phyloP scores from a whole-genome alignment of 2,797 vertebrate species.

The Mormyrus proboscirostris region DNA sequence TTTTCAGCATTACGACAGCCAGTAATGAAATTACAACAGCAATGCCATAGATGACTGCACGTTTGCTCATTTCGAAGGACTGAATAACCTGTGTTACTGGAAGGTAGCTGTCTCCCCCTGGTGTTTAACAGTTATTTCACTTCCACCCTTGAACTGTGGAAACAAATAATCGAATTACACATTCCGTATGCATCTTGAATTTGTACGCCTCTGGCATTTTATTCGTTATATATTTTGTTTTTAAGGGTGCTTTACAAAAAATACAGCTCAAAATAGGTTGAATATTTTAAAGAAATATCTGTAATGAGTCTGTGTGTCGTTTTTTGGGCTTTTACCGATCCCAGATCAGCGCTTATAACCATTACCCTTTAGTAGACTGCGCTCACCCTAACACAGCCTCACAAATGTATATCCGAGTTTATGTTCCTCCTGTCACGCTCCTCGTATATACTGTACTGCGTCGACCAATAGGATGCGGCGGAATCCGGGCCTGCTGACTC shows the following conservation, averaged over 20 bases:
- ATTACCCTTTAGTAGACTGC: not conserved
- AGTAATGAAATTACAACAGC: not conserved
- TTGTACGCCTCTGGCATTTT: not conserved
- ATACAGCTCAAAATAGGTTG: not conserved
- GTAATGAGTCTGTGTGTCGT: not conserved
- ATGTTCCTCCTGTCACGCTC: not conserved
- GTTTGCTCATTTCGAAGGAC: not conserved
- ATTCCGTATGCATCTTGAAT: not conserved
- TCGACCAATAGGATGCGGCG: constrained; percentile 23
- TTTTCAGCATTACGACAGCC: not conserved
- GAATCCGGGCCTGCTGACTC: not conserved
- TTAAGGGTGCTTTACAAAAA: not conserved
- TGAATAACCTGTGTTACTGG: not conserved
- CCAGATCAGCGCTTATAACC: not conserved
- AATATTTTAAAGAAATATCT: not conserved
- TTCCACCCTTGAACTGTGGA: not conserved
- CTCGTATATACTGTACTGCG: not conserved
- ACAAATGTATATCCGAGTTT: constrained; percentile 4
- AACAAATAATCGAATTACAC: not conserved
- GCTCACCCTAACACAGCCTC: not conserved
- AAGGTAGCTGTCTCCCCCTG: constrained; percentile 18
- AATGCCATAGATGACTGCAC: not conserved
- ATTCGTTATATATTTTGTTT: not conserved
- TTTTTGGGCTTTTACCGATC: not conserved
- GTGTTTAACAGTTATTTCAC: not conserved